Percentiles rank a stretch among this genome's conserved stretches.
Evolutionary conservation across 2,888 invertebrate species (phyloP).

Genomic region (Noctua pronuba): DNA sequence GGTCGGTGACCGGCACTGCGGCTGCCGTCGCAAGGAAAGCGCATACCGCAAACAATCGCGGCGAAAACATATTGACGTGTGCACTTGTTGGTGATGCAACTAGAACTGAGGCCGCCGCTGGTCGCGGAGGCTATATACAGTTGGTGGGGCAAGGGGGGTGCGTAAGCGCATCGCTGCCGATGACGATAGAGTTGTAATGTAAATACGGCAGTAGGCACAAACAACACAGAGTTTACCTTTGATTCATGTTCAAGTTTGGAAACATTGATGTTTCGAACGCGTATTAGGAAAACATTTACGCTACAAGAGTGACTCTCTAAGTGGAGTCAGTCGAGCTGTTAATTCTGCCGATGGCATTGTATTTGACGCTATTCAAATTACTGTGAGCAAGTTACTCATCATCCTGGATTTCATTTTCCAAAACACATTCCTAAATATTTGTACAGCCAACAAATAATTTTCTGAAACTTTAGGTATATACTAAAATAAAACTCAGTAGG

Average conservation of each 20-base stretch:
- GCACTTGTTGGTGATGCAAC: constrained; percentile 77
- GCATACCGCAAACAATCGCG: constrained; percentile 80
- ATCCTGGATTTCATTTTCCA: background rate
- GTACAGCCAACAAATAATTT: background rate
- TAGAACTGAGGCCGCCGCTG: constrained; percentile 84
- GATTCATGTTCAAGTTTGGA: constrained; percentile 60
- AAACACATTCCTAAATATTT: background rate
- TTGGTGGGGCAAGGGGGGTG: constrained; percentile 79
- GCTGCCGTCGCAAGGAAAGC: constrained; percentile 79
- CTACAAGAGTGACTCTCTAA: background rate
- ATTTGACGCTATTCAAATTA: background rate
- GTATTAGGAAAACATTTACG: constrained; percentile 40
- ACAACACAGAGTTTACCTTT: constrained; percentile 60
- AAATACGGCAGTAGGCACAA: constrained; percentile 70
- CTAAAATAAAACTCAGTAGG: constrained; percentile 32
- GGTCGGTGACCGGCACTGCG: constrained; percentile 81
- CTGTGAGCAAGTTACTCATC: too few relatives aligned
- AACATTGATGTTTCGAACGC: constrained; percentile 32
- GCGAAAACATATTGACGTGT: constrained; percentile 83
- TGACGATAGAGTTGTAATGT: constrained; percentile 70
- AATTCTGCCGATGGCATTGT: background rate
- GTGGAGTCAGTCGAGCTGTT: background rate
- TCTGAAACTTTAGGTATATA: background rate
- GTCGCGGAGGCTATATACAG: constrained; percentile 85
- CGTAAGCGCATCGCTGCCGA: constrained; percentile 82